Percentiles rank a stretch among this genome's conserved stretches.
These are phyloP conservation scores for Glareola pratincola DNA, from an alignment of 2,113 vertebrate genomes.

Conservation along the genomic window DNA sequence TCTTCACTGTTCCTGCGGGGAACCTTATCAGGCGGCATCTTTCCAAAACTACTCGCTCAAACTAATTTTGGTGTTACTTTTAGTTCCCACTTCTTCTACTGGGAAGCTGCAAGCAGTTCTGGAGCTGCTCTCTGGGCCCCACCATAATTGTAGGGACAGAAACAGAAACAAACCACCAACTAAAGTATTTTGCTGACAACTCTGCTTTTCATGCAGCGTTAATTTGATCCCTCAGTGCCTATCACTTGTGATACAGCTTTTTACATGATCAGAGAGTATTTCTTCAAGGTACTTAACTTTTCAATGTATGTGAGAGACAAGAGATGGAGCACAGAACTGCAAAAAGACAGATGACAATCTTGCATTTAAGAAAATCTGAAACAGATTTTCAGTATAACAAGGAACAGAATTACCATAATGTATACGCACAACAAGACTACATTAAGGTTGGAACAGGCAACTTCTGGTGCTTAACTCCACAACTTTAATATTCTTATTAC, in stretches of 20 bases:
- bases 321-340: slow-evolving; percentile 49
- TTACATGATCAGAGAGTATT: slow-evolving; percentile 46
- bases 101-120: background rate
- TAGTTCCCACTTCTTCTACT: background rate
- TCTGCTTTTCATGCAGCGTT: slow-evolving; percentile 43
- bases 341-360: slow-evolving; percentile 67
- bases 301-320: slow-evolving; percentile 55
- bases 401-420: slow-evolving; percentile 65
- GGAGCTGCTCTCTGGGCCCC: background rate
- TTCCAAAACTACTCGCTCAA: background rate
- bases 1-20: background rate
- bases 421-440: slow-evolving; percentile 61
- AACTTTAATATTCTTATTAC: slow-evolving; percentile 58
- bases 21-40: background rate
- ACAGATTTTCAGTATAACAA: slow-evolving; percentile 65
- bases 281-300: slow-evolving; percentile 65
- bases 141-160: background rate
- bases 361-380: slow-evolving; percentile 54
- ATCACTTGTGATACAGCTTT: slow-evolving; percentile 46
- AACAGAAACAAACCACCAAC: slow-evolving; percentile 1
- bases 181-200: slow-evolving; percentile 33
- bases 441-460: slow-evolving; percentile 56
- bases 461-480: slow-evolving; percentile 30
- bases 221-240: slow-evolving; percentile 50
- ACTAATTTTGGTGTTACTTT: background rate